A percentile compares a stretch with the other conserved stretches of the same genome.
Conservation (phyloP, 2,888 invertebrate species). For the Caenorhabditis wallacei region DNA sequence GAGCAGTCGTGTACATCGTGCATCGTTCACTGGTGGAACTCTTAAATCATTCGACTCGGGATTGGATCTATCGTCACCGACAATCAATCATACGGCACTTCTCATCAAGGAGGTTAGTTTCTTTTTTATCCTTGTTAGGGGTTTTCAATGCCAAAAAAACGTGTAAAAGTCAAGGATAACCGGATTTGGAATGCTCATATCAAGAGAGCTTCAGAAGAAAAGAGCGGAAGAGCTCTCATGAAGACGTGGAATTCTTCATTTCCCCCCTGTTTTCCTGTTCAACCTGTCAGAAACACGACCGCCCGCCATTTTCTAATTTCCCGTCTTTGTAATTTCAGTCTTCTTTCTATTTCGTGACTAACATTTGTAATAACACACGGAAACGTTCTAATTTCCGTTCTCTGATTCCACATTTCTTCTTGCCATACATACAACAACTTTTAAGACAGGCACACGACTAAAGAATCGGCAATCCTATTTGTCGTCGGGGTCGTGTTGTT, state of each 20-base stretch:
- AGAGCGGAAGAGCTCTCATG: not conserved
- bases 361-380: not conserved
- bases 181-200: not conserved
- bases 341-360: not conserved
- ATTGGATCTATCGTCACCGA: constrained; percentile 72
- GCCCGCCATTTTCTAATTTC: not conserved
- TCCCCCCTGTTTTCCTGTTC: not conserved
- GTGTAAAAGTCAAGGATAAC: constrained; percentile 28
- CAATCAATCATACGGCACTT: constrained; percentile 72
- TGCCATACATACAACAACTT: not conserved
- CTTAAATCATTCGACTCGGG: constrained; percentile 71
- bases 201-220: not conserved
- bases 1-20: constrained; percentile 51
- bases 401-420: not conserved
- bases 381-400: not conserved
- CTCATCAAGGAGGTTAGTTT: constrained; percentile 73
- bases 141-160: not conserved
- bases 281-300: not conserved
- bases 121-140: not conserved
- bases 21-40: constrained; percentile 51
- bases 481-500: not conserved
- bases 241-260: too few relatives aligned
- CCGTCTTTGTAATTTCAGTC: not conserved
- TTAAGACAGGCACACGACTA: constrained; percentile 4
- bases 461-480: constrained; percentile 50